Evolutionary conservation across 2,888 invertebrate species (phyloP), one percentile per base, ranked within the genome.

Genomic region (Morpho achilles): DNA sequence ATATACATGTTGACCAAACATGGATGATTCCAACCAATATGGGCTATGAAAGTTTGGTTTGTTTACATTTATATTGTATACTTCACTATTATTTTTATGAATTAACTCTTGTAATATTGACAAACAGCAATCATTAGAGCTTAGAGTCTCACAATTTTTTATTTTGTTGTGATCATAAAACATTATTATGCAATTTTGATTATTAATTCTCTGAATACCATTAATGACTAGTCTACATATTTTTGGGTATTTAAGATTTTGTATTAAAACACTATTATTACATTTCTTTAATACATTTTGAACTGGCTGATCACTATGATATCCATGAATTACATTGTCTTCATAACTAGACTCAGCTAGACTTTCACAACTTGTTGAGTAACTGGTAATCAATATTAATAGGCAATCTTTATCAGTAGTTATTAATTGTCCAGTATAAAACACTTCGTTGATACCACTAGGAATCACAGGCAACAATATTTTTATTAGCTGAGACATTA

Each of bases 1-100:
- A 56, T 75, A 69, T 53, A 81, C 54, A 67, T 90, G 87, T 67
- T 85, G 86, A 43, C 78, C 68, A 61, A 87, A 80, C 85, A 87
- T 86, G 46, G 86, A 86, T 22, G 82, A 79, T 59, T 75, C 66
- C 8, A 87, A 50, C 80, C 82, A 85, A 40, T 69, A 64, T 16
- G 81, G 79, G 57, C 67, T 75, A 55, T 60, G 64, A 52, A 71
- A 59, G 22, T 63, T 54, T 48, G 67, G 60, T 59, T 61, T 58
- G 63, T 67, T 66, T 10, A 45, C 40, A 55, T 43, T 44, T 58
- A 49, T 51, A 43, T 55, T 49, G 44, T 10, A 49, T 8, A 57
- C 56, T 53, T 60, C 44, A 47, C 69, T 69, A 61, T 64, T 63
- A 45, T 82, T 75, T 47, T 72, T 69, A 58, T 73, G 71, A 50